These are phyloP conservation scores for Rhabdomys dilectus DNA, from an alignment of 2,113 vertebrate genomes.

Conservation along the genomic window DNA sequence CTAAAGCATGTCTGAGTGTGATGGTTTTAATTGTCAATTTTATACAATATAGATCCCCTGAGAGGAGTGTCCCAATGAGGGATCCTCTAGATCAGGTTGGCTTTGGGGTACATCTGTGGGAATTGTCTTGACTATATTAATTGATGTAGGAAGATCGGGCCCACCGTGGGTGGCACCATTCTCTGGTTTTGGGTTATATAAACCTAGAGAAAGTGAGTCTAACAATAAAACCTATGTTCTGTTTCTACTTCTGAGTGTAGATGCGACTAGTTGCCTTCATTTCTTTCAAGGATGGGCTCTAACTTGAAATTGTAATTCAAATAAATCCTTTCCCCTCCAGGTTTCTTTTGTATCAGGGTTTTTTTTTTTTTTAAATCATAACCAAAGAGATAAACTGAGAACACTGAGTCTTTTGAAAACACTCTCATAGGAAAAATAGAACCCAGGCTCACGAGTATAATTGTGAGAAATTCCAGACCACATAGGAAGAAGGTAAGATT, in stretches of 20 bases:
- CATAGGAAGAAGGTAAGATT: background rate
- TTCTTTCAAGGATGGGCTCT: background rate
- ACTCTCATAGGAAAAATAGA: background rate
- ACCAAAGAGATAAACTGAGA: background rate
- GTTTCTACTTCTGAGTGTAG: background rate
- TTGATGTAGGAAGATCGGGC: background rate
- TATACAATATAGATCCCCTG: background rate
- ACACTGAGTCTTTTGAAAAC: background rate
- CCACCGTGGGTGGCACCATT: no score
- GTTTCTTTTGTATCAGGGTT: background rate
- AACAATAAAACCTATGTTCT: background rate
- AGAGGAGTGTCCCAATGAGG: background rate
- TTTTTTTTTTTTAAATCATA: background rate
- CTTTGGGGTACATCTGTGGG: background rate
- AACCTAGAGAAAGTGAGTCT: background rate
- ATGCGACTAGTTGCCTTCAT: background rate
- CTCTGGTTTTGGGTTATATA: background rate
- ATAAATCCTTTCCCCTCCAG: background rate
- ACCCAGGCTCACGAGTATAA: background rate
- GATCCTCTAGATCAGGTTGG: background rate
- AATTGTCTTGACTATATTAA: background rate
- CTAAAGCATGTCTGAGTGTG: background rate
- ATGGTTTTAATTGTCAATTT: background rate
- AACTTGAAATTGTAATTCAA: background rate
- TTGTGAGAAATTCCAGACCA: constrained; percentile 26